phyloP scores from a whole-genome alignment of 2,113 vertebrate species.

The Daphoenositta chrysoptera region DNA sequence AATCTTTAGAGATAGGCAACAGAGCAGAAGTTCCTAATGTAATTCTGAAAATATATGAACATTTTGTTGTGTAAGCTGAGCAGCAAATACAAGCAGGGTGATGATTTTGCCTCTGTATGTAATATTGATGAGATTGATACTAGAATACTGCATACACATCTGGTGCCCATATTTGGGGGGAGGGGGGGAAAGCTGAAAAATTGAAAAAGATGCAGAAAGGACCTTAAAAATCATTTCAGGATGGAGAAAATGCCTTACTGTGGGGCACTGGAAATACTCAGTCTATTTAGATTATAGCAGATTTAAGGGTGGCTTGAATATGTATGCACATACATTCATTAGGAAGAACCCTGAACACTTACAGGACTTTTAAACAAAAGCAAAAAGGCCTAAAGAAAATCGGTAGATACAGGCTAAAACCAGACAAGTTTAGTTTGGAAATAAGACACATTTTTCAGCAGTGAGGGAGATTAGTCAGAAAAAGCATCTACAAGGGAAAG shows the following conservation, averaged over 20 bases:
- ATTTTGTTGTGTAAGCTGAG: background rate
- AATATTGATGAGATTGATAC: slow-evolving; percentile 21
- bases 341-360: background rate
- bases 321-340: background rate
- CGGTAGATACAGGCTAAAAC: background rate
- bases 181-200: background rate
- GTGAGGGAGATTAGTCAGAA: slow-evolving; percentile 1
- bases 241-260: slow-evolving; percentile 11
- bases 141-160: slow-evolving; percentile 2
- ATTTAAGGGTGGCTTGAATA: slow-evolving; percentile 22
- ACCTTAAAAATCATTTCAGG: slow-evolving; percentile 38
- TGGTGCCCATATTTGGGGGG: background rate
- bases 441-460: slow-evolving; percentile 25
- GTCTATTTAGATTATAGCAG: slow-evolving; percentile 30
- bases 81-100: background rate
- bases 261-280: slow-evolving; percentile 23
- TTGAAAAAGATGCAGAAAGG: background rate
- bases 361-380: background rate
- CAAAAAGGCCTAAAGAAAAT: background rate
- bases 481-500: slow-evolving; percentile 14
- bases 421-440: slow-evolving; percentile 32
- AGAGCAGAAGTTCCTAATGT: background rate
- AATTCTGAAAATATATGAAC: background rate
- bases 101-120: background rate
- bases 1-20: background rate